These are phyloP conservation scores for Acanthacorydalis orientalis DNA, from an alignment of 2,888 invertebrate species.

Conservation along the genomic window DNA sequence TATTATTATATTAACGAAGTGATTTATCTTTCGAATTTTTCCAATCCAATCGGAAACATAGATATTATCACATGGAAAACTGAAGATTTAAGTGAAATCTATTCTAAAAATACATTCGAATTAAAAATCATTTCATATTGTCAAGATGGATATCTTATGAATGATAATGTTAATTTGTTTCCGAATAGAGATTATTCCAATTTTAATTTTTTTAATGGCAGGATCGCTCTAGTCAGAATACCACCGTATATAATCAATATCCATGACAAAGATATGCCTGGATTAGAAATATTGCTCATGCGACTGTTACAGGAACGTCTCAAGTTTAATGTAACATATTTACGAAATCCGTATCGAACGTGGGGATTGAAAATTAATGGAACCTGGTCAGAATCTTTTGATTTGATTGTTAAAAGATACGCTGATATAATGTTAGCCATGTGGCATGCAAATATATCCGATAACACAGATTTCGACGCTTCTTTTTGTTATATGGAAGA, in stretches of 20 bases:
- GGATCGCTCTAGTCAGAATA: not conserved
- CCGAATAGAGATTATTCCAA: too few species aligned
- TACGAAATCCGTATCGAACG: not conserved
- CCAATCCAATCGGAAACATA: too few species aligned
- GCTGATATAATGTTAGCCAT: slow-evolving; percentile 5
- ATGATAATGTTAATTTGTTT: too few species aligned
- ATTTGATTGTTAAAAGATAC: not conserved
- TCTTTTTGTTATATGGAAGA: slow-evolving; percentile 8
- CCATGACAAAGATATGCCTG: not conserved
- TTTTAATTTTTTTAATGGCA: not conserved
- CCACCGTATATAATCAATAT: not conserved
- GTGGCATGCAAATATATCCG: slow-evolving; percentile 1
- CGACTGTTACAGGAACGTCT: not conserved
- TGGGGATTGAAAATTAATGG: too few species aligned
- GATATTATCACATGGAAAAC: too few species aligned
- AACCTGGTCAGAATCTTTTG: too few species aligned
- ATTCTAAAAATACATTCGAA: too few species aligned
- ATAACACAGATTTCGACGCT: slow-evolving; percentile 7
- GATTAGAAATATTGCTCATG: not conserved
- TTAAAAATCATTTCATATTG: too few species aligned
- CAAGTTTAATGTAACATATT: not conserved
- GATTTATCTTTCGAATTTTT: too few species aligned
- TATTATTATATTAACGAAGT: too few species aligned
- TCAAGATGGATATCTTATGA: too few species aligned
- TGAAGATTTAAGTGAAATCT: too few species aligned